Conservation (phyloP, 2,888 invertebrate species). For the Hypena proboscidalis region DNA sequence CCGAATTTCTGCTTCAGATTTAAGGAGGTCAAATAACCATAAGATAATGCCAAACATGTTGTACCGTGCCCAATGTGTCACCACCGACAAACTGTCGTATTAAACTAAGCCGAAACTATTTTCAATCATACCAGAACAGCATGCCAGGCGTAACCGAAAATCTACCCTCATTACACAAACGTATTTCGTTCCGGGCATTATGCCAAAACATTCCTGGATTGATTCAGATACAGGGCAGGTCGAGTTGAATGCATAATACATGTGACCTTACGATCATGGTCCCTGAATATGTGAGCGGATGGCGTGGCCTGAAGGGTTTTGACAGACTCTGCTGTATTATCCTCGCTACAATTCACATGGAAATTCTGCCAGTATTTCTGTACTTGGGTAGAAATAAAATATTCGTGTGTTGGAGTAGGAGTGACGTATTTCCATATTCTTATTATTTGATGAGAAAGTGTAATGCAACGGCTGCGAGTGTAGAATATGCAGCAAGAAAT, state of each 20-base stretch:
- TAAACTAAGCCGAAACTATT: constrained; percentile 27
- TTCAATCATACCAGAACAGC: constrained; percentile 33
- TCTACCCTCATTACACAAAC: constrained; percentile 56
- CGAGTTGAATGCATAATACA: constrained; percentile 70
- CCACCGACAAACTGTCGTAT: constrained; percentile 1
- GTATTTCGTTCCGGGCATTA: constrained; percentile 63
- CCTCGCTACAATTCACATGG: constrained; percentile 60
- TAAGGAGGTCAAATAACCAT: neutral
- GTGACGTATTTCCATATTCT: constrained; percentile 43
- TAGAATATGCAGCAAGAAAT: constrained; percentile 9
- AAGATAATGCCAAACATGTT: neutral
- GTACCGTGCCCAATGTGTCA: neutral
- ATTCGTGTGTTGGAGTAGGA: constrained; percentile 35
- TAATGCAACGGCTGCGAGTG: constrained; percentile 22
- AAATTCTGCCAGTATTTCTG: constrained; percentile 49
- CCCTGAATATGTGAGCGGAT: constrained; percentile 55
- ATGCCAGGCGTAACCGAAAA: constrained; percentile 41
- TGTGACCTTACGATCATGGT: constrained; percentile 64
- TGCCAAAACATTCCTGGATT: constrained; percentile 65
- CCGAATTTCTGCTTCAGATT: too few species aligned
- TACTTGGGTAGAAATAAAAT: constrained; percentile 38
- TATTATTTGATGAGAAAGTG: constrained; percentile 44
- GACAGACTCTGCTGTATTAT: constrained; percentile 56
- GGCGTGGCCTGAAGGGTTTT: constrained; percentile 50
- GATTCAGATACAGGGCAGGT: constrained; percentile 67